A percentile compares a stretch with the other conserved stretches of the same genome.
Evolutionary conservation across 2,113 vertebrate species (phyloP).

Genomic region (Triplophysa rosa): DNA sequence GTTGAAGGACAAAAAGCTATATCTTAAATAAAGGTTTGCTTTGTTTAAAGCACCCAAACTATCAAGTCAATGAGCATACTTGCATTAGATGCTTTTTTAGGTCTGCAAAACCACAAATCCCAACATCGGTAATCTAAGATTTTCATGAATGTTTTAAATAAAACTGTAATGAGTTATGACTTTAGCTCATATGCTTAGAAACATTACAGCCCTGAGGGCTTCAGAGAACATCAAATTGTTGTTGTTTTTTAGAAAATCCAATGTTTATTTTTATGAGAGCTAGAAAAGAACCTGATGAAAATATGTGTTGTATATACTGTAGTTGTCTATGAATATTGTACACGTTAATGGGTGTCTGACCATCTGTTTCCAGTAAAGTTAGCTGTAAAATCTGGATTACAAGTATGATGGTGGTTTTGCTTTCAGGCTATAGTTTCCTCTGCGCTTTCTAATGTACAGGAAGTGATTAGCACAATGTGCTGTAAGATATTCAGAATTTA

Average conservation of each 20-base stretch:
- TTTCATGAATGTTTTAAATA: neutral
- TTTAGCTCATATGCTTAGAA: too few relatives aligned
- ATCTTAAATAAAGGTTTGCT: slow-evolving; percentile 39
- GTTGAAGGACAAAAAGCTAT: slow-evolving; percentile 32
- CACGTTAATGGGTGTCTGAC: slow-evolving; percentile 8
- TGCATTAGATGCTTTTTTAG: neutral
- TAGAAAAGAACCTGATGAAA: slow-evolving; percentile 42
- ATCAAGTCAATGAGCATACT: neutral
- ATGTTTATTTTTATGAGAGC: slow-evolving; percentile 38
- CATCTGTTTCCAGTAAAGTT: slow-evolving; percentile 12
- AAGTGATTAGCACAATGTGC: neutral
- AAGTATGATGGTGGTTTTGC: neutral
- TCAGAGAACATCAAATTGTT: neutral
- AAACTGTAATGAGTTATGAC: too few relatives aligned
- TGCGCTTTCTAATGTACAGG: neutral
- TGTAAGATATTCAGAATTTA: neutral
- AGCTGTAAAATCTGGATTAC: neutral
- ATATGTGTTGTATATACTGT: slow-evolving; percentile 50
- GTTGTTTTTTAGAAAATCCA: slow-evolving; percentile 25
- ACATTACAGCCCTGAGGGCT: too few relatives aligned
- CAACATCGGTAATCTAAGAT: neutral
- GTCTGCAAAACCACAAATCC: neutral
- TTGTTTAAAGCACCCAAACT: slow-evolving; percentile 32
- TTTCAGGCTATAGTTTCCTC: slow-evolving; percentile 1
- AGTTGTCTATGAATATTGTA: slow-evolving; percentile 26